phyloP scores from a whole-genome alignment of 1,140 invertebrate species.

The Ceratitis capitata region DNA sequence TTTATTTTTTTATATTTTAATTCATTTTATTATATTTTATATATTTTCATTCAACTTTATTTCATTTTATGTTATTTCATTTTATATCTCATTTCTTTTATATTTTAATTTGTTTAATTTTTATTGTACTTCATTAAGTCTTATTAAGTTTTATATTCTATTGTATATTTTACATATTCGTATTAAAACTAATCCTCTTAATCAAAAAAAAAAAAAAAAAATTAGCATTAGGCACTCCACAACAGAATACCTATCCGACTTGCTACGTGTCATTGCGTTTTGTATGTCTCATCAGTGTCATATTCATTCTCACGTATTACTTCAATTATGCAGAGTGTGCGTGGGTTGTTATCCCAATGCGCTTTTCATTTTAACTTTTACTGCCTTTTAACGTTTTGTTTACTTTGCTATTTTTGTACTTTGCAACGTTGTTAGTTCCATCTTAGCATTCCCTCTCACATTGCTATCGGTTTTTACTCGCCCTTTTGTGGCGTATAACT shows the following conservation, averaged over 20 bases:
- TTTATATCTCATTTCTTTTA: too few relatives aligned
- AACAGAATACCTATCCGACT: neutral
- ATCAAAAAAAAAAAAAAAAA: too few relatives aligned
- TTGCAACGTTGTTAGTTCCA: neutral
- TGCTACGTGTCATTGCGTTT: neutral
- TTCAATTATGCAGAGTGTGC: conserved; percentile 1
- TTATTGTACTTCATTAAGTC: too few relatives aligned
- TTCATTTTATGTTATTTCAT: too few relatives aligned
- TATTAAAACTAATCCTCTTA: too few relatives aligned
- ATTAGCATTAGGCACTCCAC: too few relatives aligned
- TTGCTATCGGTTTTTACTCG: neutral
- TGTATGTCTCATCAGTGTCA: neutral
- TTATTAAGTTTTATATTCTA: too few relatives aligned
- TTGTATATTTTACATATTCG: too few relatives aligned
- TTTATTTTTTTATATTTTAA: too few relatives aligned
- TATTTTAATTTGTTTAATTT: too few relatives aligned
- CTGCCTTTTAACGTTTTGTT: conserved; percentile 28
- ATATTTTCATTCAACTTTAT: too few relatives aligned
- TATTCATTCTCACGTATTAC: neutral
- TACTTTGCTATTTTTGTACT: neutral
- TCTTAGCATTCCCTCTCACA: neutral
- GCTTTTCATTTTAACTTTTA: conserved; percentile 36
- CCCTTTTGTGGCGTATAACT: neutral
- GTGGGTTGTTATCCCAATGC: conserved; percentile 17
- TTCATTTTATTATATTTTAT: too few relatives aligned